Evolutionary conservation across 2,888 invertebrate species (phyloP).

Genomic region (Drosophila fulvimacula): DNA sequence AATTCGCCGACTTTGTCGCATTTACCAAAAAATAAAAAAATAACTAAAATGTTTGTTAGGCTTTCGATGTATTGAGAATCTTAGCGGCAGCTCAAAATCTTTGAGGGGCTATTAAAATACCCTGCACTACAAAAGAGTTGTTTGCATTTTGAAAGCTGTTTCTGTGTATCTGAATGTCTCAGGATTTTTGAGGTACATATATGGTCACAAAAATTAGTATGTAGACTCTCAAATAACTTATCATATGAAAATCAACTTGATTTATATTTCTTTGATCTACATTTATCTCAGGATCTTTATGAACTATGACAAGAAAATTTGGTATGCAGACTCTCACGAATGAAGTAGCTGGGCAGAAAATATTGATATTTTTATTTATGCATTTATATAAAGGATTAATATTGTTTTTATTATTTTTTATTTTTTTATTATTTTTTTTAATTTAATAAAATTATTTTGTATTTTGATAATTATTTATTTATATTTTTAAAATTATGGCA

Average conservation of each 20-base stretch:
- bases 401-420: too few relatives aligned
- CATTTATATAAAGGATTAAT: too few relatives aligned
- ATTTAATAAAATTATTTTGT: not conserved
- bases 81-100: constrained; percentile 16
- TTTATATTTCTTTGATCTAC: not conserved
- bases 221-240: not conserved
- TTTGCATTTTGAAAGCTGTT: not conserved
- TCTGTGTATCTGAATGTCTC: not conserved
- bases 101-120: constrained; percentile 18
- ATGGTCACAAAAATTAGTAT: not conserved
- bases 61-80: constrained; percentile 27
- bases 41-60: constrained; percentile 27
- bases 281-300: not conserved
- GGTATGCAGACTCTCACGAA: not conserved
- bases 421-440: not conserved
- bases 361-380: too few relatives aligned
- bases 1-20: constrained; percentile 34
- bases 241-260: not conserved
- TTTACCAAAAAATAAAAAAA: constrained; percentile 26
- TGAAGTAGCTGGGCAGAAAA: too few relatives aligned
- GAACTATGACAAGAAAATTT: not conserved
- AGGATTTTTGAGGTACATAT: not conserved
- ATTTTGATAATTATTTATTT: not conserved
- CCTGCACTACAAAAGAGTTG: not conserved
- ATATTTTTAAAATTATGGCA: not conserved